Percentiles rank a stretch among this genome's conserved stretches.
These are phyloP conservation scores for Drosophila kambysellisi DNA, from an alignment of 2,888 invertebrate genomes.

Conservation along the genomic window DNA sequence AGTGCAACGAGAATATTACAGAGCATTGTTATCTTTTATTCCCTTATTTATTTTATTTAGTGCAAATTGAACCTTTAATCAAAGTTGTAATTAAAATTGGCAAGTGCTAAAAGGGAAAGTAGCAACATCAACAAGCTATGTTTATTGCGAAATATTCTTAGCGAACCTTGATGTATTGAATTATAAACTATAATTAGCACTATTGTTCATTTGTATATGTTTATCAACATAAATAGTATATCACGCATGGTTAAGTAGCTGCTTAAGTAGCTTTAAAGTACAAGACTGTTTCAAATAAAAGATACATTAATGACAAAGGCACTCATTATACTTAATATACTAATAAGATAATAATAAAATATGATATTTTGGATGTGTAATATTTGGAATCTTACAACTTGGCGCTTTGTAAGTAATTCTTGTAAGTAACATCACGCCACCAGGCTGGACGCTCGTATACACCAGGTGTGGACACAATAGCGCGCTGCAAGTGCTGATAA, in stretches of 20 bases:
- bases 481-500: conserved; percentile 90
- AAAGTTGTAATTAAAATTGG: neutral
- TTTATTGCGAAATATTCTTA: conserved; percentile 8
- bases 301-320: conserved; percentile 13
- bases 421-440: conserved; percentile 90
- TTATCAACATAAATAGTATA: conserved; percentile 11
- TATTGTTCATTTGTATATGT: conserved; percentile 19
- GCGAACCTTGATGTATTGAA: conserved; percentile 9
- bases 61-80: neutral
- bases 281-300: conserved; percentile 6
- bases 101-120: neutral
- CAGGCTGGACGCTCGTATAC: conserved; percentile 89
- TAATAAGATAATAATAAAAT: conserved; percentile 11
- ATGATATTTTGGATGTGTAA: neutral
- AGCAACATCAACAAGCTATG: neutral
- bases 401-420: conserved; percentile 79
- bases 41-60: neutral
- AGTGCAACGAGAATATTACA: neutral
- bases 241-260: conserved; percentile 24
- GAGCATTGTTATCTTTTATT: neutral
- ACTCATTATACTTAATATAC: conserved; percentile 25
- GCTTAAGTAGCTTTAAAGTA: conserved; percentile 17
- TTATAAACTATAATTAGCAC: conserved; percentile 24
- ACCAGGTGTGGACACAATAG: conserved; percentile 88
- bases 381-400: conserved; percentile 73